Evolutionary conservation across 2,888 invertebrate genomes (phyloP).

Genomic region (Caenorhabditis doughertyi): DNA sequence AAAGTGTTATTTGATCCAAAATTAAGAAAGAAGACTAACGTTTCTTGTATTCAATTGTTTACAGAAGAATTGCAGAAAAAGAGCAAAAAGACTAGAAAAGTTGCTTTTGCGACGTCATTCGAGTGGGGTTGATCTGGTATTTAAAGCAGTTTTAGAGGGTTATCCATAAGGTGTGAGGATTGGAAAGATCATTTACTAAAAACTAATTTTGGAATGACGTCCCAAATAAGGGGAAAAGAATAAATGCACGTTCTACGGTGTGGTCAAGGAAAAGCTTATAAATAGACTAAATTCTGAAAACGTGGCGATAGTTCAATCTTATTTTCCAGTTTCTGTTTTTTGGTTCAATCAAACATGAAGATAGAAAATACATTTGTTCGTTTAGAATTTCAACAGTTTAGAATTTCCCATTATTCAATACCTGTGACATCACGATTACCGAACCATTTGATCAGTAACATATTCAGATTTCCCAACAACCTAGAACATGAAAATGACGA

Average conservation of each 20-base stretch:
- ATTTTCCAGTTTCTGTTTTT: no score
- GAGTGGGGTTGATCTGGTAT: neutral
- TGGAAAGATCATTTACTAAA: neutral
- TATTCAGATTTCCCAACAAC: neutral
- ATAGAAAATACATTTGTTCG: no score
- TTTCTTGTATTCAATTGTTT: neutral
- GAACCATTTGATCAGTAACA: no score
- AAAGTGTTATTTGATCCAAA: no score
- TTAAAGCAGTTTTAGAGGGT: neutral
- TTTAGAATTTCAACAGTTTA: no score
- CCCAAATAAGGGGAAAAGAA: neutral
- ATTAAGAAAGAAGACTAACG: no score
- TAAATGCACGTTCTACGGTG: constrained; percentile 5
- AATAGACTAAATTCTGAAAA: no score
- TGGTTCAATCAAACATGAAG: no score
- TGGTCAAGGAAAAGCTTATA: neutral
- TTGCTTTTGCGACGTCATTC: constrained; percentile 16
- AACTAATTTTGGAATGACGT: constrained; percentile 11
- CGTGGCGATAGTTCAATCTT: no score
- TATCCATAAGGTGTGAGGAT: neutral
- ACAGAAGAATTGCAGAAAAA: neutral
- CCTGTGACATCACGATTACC: no score
- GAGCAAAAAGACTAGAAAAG: neutral
- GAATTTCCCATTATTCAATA: no score
- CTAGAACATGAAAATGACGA: neutral